A percentile compares a stretch with the other conserved stretches of the same genome.
Conservation (phyloP, 2,888 invertebrate genomes). For the Brenthis ino region DNA sequence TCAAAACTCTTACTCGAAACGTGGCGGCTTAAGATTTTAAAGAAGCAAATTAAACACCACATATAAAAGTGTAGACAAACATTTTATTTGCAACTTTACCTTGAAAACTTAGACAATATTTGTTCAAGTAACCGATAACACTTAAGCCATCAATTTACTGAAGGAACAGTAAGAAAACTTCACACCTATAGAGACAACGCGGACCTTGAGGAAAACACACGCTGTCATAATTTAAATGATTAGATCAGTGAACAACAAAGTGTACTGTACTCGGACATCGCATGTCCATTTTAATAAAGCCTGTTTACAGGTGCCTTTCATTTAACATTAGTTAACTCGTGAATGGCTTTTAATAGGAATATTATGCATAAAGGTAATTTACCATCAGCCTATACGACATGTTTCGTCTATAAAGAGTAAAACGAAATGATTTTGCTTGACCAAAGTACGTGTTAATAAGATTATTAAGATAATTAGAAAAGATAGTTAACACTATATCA, state of each 20-base stretch:
- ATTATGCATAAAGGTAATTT: constrained; percentile 6
- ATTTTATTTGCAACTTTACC: neutral
- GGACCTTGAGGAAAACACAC: constrained; percentile 37
- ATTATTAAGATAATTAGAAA: no score
- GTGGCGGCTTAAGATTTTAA: no score
- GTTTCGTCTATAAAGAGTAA: no score
- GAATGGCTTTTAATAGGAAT: constrained; percentile 22
- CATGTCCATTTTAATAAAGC: constrained; percentile 39
- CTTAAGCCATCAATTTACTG: constrained; percentile 16
- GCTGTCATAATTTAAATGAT: constrained; percentile 42
- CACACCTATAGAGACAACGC: constrained; percentile 39
- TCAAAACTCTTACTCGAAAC: no score
- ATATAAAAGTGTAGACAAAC: neutral
- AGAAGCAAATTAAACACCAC: neutral
- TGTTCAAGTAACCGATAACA: constrained; percentile 20
- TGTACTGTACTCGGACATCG: constrained; percentile 36
- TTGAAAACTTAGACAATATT: constrained; percentile 18
- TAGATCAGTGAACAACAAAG: constrained; percentile 42
- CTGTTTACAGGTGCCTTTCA: constrained; percentile 35
- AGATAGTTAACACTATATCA: no score
- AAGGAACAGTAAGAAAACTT: constrained; percentile 31
- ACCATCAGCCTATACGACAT: no score
- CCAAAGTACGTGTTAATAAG: no score
- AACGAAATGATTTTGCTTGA: no score
- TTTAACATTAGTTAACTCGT: constrained; percentile 29